Evolutionary conservation across 2,797 vertebrate genomes (phyloP).

Genomic region (Sternarchorhynchus goeldii): DNA sequence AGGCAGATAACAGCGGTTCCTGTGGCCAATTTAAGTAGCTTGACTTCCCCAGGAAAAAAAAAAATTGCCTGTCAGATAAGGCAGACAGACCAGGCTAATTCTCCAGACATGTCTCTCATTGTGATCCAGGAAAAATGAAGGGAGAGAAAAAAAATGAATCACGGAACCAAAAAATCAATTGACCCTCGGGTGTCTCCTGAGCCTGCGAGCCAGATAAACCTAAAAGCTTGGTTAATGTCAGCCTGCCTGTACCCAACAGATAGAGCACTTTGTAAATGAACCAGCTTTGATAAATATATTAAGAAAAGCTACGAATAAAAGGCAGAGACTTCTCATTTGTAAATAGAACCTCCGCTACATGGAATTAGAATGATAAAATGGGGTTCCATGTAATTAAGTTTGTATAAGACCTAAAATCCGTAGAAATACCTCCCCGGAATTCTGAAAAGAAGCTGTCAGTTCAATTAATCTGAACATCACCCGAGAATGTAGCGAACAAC

Average conservation of each 20-base stretch:
- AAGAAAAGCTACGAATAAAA: constrained; percentile 99
- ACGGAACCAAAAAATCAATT: constrained; percentile 99
- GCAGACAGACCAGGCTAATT: constrained; percentile 95
- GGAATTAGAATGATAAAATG: constrained; percentile 99
- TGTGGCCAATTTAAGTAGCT: constrained; percentile 99
- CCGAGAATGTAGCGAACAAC: constrained; percentile 98
- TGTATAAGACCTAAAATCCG: constrained; percentile 99
- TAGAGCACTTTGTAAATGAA: constrained; percentile 99
- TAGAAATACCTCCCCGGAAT: constrained; percentile 99
- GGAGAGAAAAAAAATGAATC: constrained; percentile 84
- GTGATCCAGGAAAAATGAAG: constrained; percentile 96
- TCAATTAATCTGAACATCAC: constrained; percentile 99
- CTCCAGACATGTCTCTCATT: constrained; percentile 99
- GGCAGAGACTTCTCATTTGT: constrained; percentile 99
- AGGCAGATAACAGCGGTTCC: constrained; percentile 99
- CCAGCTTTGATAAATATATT: constrained; percentile 99
- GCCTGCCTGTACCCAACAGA: constrained; percentile 99
- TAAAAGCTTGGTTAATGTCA: constrained; percentile 99
- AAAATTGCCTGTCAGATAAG: constrained; percentile 87
- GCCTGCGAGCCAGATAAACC: constrained; percentile 96
- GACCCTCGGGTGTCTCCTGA: constrained; percentile 99
- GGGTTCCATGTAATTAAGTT: constrained; percentile 99
- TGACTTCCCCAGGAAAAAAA: constrained; percentile 83
- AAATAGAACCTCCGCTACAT: constrained; percentile 99
- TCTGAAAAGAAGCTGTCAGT: constrained; percentile 99